Evolutionary conservation across 2,113 vertebrate genomes (phyloP).

Genomic region (Ramphastos sulfuratus): DNA sequence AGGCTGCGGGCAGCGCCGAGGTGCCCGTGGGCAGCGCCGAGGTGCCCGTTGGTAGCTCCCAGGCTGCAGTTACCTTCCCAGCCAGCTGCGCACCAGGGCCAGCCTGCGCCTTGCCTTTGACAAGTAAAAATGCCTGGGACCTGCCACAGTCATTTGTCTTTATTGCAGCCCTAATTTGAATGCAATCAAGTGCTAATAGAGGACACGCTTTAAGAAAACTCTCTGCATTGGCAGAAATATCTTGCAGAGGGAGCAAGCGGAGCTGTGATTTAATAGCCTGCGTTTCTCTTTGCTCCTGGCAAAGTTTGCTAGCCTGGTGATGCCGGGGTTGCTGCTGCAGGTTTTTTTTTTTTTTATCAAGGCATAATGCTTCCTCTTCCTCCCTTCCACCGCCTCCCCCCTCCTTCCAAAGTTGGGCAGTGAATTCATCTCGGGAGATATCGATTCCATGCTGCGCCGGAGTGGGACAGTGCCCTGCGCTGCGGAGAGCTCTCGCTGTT

Average conservation of each 20-base stretch:
- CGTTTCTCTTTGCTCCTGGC: background rate
- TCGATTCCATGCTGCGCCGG: constrained; percentile 28
- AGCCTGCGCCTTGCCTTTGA: constrained; percentile 65
- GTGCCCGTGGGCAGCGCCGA: no score
- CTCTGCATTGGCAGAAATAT: background rate
- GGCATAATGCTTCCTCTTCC: background rate
- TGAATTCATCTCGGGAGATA: background rate
- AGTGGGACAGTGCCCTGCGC: constrained; percentile 29
- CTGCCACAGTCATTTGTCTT: constrained; percentile 82
- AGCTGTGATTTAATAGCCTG: background rate
- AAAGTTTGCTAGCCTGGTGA: background rate
- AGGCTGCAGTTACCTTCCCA: background rate
- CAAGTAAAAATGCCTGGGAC: constrained; percentile 78
- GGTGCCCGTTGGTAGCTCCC: fast-evolving
- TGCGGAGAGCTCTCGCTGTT: constrained; percentile 25
- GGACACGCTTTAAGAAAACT: background rate
- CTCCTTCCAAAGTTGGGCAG: background rate
- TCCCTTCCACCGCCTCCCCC: background rate
- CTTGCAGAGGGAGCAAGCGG: background rate
- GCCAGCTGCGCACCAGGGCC: constrained; percentile 50
- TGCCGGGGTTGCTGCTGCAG: background rate
- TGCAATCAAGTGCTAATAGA: constrained; percentile 80
- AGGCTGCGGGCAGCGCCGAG: background rate
- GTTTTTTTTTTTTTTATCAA: background rate
- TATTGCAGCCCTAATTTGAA: constrained; percentile 79